Percentiles rank a stretch among this genome's conserved stretches.
phyloP scores from a whole-genome alignment of 2,797 vertebrate genomes.

The Fistularia tabacaria region DNA sequence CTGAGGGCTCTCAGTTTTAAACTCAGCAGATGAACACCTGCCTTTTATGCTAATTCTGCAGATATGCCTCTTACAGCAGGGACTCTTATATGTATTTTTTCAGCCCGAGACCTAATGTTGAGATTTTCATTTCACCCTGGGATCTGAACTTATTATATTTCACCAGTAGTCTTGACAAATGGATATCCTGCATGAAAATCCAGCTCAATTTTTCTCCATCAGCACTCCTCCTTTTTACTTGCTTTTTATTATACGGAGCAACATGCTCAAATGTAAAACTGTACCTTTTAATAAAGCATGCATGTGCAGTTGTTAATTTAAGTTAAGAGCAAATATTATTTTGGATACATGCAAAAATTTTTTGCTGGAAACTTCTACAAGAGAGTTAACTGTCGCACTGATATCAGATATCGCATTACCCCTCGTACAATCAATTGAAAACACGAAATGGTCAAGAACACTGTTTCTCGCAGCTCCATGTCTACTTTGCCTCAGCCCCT shows the following conservation, averaged over 20 bases:
- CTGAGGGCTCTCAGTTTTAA: constrained; percentile 52
- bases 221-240: background rate
- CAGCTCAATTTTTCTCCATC: too few species aligned
- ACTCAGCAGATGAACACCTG: constrained; percentile 59
- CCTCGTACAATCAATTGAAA: constrained; percentile 2
- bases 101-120: constrained; percentile 31
- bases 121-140: constrained; percentile 39
- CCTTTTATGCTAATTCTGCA: constrained; percentile 68
- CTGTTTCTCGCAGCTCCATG: constrained; percentile 7
- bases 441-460: constrained; percentile 16
- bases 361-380: too few species aligned
- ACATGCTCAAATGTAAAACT: too few species aligned
- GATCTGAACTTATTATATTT: constrained; percentile 46
- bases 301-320: too few species aligned
- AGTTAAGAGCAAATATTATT: too few species aligned
- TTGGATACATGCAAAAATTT: too few species aligned
- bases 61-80: constrained; percentile 50
- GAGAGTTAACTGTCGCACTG: too few species aligned
- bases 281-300: too few species aligned
- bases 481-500: constrained; percentile 26
- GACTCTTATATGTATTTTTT: constrained; percentile 52
- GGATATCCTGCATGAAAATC: constrained; percentile 19
- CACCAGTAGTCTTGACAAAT: constrained; percentile 24
- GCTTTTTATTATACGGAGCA: too few species aligned
- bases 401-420: too few species aligned